These are phyloP conservation scores for Tetheella fluctuosa DNA, from an alignment of 2,888 invertebrate genomes.

Conservation along the genomic window DNA sequence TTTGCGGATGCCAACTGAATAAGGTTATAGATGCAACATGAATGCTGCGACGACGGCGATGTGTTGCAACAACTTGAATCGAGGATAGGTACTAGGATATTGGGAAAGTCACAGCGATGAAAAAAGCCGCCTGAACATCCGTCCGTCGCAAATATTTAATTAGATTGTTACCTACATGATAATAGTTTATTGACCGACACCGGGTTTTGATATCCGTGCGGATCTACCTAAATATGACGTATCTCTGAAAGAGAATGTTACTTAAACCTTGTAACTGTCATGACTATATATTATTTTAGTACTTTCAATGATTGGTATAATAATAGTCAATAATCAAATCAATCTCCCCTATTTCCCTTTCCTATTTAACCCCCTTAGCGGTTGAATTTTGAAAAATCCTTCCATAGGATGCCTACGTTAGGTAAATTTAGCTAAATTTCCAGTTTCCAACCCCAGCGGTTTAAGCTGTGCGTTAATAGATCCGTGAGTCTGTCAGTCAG, in stretches of 20 bases:
- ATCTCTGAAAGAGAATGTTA: not conserved
- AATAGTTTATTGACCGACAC: not conserved
- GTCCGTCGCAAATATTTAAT: constrained; percentile 24
- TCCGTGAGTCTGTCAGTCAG: no score
- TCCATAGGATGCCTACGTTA: no score
- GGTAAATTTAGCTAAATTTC: no score
- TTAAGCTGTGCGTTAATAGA: no score
- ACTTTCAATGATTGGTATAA: no score
- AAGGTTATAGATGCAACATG: constrained; percentile 37
- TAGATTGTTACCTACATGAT: not conserved
- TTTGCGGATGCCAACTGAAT: constrained; percentile 40
- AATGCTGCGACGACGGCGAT: constrained; percentile 25
- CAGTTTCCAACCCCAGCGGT: no score
- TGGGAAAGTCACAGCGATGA: constrained; percentile 38
- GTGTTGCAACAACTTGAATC: constrained; percentile 33
- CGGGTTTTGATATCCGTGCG: not conserved
- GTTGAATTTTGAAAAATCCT: no score
- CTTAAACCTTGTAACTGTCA: not conserved
- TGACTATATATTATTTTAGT: not conserved
- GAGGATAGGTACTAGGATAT: constrained; percentile 55
- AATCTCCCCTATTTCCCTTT: no score
- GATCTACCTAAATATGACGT: not conserved
- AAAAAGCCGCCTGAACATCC: constrained; percentile 28
- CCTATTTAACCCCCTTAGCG: no score
- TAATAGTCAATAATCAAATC: no score